phyloP scores from a whole-genome alignment of 1,140 invertebrate genomes.

The Melanaphis sacchari region DNA sequence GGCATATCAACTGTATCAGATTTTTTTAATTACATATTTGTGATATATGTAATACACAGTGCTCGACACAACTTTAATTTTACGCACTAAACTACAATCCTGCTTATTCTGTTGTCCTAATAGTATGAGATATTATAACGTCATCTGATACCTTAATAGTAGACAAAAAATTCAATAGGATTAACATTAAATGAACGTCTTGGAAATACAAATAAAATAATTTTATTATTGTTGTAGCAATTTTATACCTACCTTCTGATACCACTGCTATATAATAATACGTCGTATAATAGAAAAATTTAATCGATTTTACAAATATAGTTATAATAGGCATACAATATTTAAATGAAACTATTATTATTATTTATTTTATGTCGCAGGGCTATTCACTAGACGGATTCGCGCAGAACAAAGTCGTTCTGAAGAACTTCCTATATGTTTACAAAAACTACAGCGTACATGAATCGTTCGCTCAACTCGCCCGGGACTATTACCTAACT shows the following conservation, averaged over 20 bases:
- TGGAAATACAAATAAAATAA: background rate
- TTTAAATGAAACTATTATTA: background rate
- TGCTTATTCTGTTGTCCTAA: too few species aligned
- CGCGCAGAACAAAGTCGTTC: background rate
- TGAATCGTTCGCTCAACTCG: conserved; percentile 32
- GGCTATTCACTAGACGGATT: background rate
- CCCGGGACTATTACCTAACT: conserved; percentile 38
- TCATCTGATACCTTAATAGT: background rate
- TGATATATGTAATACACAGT: background rate
- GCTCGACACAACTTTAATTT: background rate
- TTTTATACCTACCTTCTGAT: too few species aligned
- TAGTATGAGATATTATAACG: too few species aligned
- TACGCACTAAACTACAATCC: background rate
- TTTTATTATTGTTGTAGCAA: too few species aligned
- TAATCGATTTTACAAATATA: too few species aligned
- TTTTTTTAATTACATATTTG: background rate
- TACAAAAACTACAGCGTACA: conserved; percentile 46
- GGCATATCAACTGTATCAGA: background rate
- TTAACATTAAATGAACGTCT: background rate
- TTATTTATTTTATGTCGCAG: background rate
- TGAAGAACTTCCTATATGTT: conserved; percentile 41
- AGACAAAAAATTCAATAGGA: background rate
- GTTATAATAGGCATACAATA: too few species aligned
- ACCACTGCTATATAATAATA: too few species aligned
- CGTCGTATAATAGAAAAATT: too few species aligned